phyloP scores from a whole-genome alignment of 1,140 invertebrate genomes.

The Nymphalis io region DNA sequence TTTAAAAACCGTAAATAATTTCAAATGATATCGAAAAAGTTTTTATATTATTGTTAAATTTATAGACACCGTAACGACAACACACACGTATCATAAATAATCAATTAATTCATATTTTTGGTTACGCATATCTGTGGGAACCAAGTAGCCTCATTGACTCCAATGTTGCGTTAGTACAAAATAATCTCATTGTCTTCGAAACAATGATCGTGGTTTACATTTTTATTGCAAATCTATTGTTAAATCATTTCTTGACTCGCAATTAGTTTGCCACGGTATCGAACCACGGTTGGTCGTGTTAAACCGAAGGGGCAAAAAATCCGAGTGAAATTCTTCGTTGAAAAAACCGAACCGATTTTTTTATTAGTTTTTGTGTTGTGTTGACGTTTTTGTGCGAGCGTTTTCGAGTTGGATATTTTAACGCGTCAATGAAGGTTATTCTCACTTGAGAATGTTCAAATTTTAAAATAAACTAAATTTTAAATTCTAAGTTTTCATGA shows the following conservation, averaged over 20 bases:
- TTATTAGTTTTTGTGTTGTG: neutral
- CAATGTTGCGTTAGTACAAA: slow-evolving; percentile 24
- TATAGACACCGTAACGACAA: no score
- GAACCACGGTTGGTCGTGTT: slow-evolving; percentile 34
- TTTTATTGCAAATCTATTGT: slow-evolving; percentile 9
- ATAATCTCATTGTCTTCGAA: slow-evolving; percentile 44
- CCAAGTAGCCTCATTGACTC: neutral
- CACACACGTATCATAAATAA: no score
- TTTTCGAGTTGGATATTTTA: neutral
- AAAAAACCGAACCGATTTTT: neutral
- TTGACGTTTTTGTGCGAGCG: neutral
- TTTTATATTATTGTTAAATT: no score
- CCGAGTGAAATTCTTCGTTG: slow-evolving; percentile 18
- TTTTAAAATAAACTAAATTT: neutral
- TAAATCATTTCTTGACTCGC: slow-evolving; percentile 23
- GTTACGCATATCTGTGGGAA: slow-evolving; percentile 3
- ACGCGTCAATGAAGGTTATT: no score
- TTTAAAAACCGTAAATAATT: no score
- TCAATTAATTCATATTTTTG: slow-evolving; percentile 4
- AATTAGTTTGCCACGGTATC: slow-evolving; percentile 39
- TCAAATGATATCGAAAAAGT: no score
- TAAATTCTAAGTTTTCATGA: neutral
- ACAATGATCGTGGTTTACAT: slow-evolving; percentile 35
- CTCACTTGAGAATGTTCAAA: neutral
- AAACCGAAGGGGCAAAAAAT: slow-evolving; percentile 18